A percentile compares a stretch with the other conserved stretches of the same genome.
phyloP scores from a whole-genome alignment of 2,797 vertebrate species.

The Dallia pectoralis region DNA sequence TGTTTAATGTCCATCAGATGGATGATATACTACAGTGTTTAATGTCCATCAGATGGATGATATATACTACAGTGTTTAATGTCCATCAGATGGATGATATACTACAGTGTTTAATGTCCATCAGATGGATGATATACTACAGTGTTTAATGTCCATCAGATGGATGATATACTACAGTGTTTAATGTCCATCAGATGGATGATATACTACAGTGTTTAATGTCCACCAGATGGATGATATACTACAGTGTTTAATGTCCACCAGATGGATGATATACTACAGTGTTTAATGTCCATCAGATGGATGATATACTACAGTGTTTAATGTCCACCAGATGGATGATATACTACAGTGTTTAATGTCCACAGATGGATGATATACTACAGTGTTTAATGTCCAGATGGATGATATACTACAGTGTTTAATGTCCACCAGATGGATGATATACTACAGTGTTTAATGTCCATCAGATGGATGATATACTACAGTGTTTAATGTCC shows the following conservation, averaged over 20 bases:
- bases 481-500: slow-evolving; percentile 73
- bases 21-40: slow-evolving; percentile 92
- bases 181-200: too few relatives aligned
- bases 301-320: slow-evolving; percentile 94
- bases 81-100: slow-evolving; percentile 97
- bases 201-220: slow-evolving; percentile 76
- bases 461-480: too few relatives aligned
- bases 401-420: slow-evolving; percentile 93
- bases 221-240: slow-evolving; percentile 97
- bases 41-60: too few relatives aligned
- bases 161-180: slow-evolving; percentile 94
- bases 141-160: slow-evolving; percentile 76
- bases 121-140: too few relatives aligned
- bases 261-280: too few relatives aligned
- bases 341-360: slow-evolving; percentile 76
- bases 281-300: slow-evolving; percentile 76
- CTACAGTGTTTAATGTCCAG: too few relatives aligned
- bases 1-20: slow-evolving; percentile 80
- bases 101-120: too few relatives aligned
- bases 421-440: slow-evolving; percentile 86
- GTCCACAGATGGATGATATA: slow-evolving; percentile 97
- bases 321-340: too few relatives aligned
- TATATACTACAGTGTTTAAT: slow-evolving; percentile 76
- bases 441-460: slow-evolving; percentile 89
- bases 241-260: too few relatives aligned